A percentile compares a stretch with the other conserved stretches of the same genome.
Conservation (phyloP, 2,113 vertebrate genomes). For the Nerophis lumbriciformis region DNA sequence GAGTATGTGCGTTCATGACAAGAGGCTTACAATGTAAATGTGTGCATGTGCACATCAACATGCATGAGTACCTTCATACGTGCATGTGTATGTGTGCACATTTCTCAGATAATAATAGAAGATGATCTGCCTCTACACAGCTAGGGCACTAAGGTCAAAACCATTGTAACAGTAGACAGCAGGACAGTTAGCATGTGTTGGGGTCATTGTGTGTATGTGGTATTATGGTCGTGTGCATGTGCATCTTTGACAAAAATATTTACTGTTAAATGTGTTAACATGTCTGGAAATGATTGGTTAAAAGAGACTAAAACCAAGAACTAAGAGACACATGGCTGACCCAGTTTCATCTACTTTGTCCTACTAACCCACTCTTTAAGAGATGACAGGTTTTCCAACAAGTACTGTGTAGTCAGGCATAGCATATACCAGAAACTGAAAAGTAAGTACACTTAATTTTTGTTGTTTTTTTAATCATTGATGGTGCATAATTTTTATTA, state of each 20-base stretch:
- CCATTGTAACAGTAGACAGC: constrained; percentile 36
- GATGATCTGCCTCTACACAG: constrained; percentile 25
- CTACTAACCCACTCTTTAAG: constrained; percentile 34
- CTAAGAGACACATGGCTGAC: constrained; percentile 42
- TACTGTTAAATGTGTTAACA: constrained; percentile 19
- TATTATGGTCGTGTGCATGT: constrained; percentile 30
- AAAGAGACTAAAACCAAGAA: constrained; percentile 24
- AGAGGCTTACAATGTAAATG: constrained; percentile 26
- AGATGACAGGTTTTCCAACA: constrained; percentile 14
- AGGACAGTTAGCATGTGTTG: constrained; percentile 35
- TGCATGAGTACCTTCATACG: constrained; percentile 29
- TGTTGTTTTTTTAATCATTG: no score
- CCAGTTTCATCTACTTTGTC: constrained; percentile 44
- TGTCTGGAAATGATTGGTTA: neutral
- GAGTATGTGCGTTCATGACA: constrained; percentile 26
- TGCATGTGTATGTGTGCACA: constrained; percentile 22
- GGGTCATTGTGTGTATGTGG: constrained; percentile 24
- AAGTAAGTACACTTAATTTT: no score
- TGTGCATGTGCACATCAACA: constrained; percentile 22
- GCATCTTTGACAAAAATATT: constrained; percentile 21
- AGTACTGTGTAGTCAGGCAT: neutral
- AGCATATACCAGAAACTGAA: no score
- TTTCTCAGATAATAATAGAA: constrained; percentile 46
- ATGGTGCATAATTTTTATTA: no score
- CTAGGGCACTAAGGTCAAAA: constrained; percentile 33